Conservation (phyloP, 1,140 invertebrate species). For the Conus betulinus region DNA sequence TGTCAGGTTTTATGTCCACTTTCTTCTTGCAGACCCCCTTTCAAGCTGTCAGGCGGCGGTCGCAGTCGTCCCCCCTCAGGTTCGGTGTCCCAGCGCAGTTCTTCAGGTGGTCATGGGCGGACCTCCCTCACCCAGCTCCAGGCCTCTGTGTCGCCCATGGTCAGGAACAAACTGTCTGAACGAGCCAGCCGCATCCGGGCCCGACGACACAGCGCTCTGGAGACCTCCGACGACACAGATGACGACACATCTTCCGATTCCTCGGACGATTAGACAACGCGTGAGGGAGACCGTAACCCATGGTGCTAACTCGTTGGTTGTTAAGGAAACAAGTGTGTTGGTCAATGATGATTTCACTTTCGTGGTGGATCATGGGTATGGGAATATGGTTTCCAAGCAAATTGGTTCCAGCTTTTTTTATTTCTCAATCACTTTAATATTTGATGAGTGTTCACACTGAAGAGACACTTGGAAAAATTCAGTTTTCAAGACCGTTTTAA, state of each 20-base stretch:
- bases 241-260: constrained; percentile 29
- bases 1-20: too few relatives aligned
- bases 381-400: too few relatives aligned
- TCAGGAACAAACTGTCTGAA: constrained; percentile 28
- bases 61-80: neutral
- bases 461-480: too few relatives aligned
- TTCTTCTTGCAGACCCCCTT: neutral
- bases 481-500: too few relatives aligned
- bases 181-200: constrained; percentile 19
- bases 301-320: too few relatives aligned
- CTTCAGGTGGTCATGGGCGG: neutral
- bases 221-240: constrained; percentile 22
- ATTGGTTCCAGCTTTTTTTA: too few relatives aligned
- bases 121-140: neutral
- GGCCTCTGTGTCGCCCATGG: constrained; percentile 26
- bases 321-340: too few relatives aligned
- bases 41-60: neutral
- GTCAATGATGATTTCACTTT: too few relatives aligned
- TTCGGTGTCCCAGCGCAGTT: neutral
- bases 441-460: too few relatives aligned
- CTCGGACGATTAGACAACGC: constrained; percentile 3
- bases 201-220: neutral
- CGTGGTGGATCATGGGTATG: too few relatives aligned
- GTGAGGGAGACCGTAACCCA: too few relatives aligned
- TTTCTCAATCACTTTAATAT: too few relatives aligned